These are phyloP conservation scores for Rutilus rutilus DNA, from an alignment of 2,113 vertebrate genomes.

Conservation along the genomic window DNA sequence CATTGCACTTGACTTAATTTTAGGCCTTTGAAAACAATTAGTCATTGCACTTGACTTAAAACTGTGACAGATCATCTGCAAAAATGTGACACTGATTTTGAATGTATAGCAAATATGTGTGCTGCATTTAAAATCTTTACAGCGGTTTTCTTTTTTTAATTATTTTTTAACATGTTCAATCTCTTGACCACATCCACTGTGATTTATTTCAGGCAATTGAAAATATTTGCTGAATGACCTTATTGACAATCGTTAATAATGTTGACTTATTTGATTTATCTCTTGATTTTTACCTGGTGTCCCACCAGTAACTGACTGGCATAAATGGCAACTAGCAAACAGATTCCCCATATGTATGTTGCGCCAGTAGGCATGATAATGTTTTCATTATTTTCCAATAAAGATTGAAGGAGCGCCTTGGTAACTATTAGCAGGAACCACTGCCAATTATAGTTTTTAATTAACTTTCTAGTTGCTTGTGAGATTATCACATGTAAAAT, in stretches of 20 bases:
- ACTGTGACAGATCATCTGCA: background rate
- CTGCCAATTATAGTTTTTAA: slow-evolving; percentile 85
- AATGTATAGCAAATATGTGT: background rate
- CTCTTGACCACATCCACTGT: background rate
- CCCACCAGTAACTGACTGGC: slow-evolving; percentile 13
- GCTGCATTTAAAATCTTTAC: background rate
- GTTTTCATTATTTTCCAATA: slow-evolving; percentile 72
- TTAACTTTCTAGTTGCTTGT: slow-evolving; percentile 82
- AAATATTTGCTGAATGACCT: background rate
- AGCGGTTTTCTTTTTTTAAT: background rate
- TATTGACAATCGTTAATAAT: background rate
- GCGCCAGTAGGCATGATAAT: slow-evolving; percentile 67
- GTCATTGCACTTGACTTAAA: background rate
- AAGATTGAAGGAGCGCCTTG: slow-evolving; percentile 72
- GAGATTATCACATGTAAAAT: slow-evolving; percentile 82
- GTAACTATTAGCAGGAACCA: slow-evolving; percentile 77
- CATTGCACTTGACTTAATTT: background rate
- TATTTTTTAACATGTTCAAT: background rate
- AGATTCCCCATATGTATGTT: slow-evolving; percentile 55
- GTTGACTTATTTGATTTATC: background rate
- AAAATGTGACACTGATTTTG: background rate
- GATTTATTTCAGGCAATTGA: background rate
- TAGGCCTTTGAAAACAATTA: background rate
- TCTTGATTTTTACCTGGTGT: background rate
- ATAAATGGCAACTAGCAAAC: slow-evolving; percentile 44